phyloP scores from a whole-genome alignment of 2,797 vertebrate genomes.

The Masticophis lateralis region DNA sequence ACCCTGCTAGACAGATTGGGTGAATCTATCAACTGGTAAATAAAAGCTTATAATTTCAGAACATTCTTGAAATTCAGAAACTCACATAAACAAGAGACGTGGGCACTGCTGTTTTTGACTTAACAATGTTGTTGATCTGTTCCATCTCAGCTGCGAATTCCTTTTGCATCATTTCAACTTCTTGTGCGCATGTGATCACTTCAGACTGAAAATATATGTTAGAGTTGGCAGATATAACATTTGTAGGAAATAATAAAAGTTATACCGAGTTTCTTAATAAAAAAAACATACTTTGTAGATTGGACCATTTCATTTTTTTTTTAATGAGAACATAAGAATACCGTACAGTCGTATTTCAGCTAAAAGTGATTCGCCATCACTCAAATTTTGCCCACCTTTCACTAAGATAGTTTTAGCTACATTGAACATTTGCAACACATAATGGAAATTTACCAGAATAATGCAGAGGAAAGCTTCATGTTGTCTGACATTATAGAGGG shows the following conservation, averaged over 20 bases:
- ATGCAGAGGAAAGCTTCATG: conserved; percentile 83
- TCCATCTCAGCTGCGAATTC: conserved; percentile 75
- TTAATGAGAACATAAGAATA: not conserved
- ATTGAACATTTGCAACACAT: not conserved
- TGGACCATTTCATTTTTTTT: not conserved
- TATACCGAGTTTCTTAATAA: not conserved
- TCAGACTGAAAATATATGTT: conserved; percentile 76
- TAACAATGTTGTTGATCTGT: conserved; percentile 73
- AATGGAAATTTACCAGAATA: conserved; percentile 79
- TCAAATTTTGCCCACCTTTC: not conserved
- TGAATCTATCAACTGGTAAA: not conserved
- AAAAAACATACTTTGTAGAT: not conserved
- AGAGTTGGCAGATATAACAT: not conserved
- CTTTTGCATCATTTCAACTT: conserved; percentile 72
- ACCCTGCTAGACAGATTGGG: not conserved
- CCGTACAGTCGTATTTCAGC: not conserved
- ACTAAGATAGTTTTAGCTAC: not conserved
- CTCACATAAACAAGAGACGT: conserved; percentile 86
- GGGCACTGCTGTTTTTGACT: conserved; percentile 74
- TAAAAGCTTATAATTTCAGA: not conserved
- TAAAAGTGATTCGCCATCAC: not conserved
- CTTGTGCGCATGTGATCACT: conserved; percentile 71
- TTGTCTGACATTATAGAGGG: conserved; percentile 84
- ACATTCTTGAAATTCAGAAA: conserved; percentile 45
- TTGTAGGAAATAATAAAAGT: not conserved